Conservation (phyloP, 2,113 vertebrate genomes). For the Petrocephalus zakoni region DNA sequence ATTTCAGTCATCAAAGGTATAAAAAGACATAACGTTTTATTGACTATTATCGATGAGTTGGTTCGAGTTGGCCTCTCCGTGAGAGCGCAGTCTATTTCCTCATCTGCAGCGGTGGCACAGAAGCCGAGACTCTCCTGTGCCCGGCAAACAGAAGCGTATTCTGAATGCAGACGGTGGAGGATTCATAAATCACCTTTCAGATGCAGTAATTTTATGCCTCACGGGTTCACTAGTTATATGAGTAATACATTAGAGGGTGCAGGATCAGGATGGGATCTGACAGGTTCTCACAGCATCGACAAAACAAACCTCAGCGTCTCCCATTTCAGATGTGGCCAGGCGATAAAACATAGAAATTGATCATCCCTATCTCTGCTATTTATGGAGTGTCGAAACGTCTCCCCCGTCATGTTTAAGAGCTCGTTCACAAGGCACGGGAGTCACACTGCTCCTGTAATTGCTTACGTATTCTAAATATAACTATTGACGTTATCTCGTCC, state of each 20-base stretch:
- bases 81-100: constrained; percentile 14
- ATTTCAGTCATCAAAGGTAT: background rate
- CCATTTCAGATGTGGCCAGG: constrained; percentile 33
- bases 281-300: constrained; percentile 59
- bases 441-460: constrained; percentile 69
- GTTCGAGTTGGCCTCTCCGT: constrained; percentile 16
- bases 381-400: constrained; percentile 56
- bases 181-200: constrained; percentile 69
- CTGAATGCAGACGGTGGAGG: constrained; percentile 59
- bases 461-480: constrained; percentile 66
- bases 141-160: constrained; percentile 55
- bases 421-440: constrained; percentile 38
- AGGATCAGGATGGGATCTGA: constrained; percentile 54
- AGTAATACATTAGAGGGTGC: constrained; percentile 55
- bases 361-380: constrained; percentile 55
- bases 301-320: constrained; percentile 44
- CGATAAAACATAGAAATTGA: constrained; percentile 41
- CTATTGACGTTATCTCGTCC: constrained; percentile 71
- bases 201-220: constrained; percentile 63
- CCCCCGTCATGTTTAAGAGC: constrained; percentile 55
- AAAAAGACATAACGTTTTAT: background rate
- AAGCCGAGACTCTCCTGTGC: constrained; percentile 30
- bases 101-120: background rate
- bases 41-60: constrained; percentile 5
- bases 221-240: constrained; percentile 61